These are phyloP conservation scores for Oenanthe oenanthe DNA, from an alignment of 2,113 vertebrate species.

Conservation along the genomic window DNA sequence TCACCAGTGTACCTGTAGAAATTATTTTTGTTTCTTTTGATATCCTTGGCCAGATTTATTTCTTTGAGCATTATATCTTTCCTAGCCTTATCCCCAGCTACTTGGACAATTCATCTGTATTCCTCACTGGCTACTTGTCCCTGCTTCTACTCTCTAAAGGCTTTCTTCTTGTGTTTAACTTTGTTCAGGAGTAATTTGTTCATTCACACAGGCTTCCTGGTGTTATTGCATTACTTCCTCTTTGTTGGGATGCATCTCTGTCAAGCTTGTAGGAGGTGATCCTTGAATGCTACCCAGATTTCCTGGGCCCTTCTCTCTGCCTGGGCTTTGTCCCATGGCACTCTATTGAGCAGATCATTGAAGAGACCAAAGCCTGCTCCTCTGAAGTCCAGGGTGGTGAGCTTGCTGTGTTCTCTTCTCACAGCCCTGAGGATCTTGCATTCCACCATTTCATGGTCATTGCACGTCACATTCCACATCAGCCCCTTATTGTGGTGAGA, in stretches of 20 bases:
- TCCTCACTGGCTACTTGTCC: background rate
- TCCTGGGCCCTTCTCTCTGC: background rate
- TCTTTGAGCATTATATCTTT: background rate
- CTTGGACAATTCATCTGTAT: background rate
- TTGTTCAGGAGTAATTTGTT: background rate
- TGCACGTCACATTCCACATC: background rate
- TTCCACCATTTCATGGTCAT: background rate
- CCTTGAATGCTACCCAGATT: background rate
- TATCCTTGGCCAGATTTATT: background rate
- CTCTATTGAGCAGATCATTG: rapidly evolving
- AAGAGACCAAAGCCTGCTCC: background rate
- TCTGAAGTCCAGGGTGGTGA: background rate
- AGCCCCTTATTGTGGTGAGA: background rate
- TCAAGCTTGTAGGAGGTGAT: background rate
- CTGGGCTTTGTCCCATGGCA: background rate
- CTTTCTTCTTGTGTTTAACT: background rate
- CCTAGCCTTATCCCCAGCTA: background rate
- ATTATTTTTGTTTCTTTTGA: background rate
- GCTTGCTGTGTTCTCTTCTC: background rate
- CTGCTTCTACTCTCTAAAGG: background rate
- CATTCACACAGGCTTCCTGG: background rate
- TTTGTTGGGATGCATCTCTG: background rate
- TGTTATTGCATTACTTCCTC: background rate
- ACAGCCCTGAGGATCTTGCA: background rate
- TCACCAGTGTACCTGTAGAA: background rate